A percentile compares a stretch with the other conserved stretches of the same genome.
Evolutionary conservation across 2,888 invertebrate species (phyloP).

Genomic region (Melikaiella ostensackeni): DNA sequence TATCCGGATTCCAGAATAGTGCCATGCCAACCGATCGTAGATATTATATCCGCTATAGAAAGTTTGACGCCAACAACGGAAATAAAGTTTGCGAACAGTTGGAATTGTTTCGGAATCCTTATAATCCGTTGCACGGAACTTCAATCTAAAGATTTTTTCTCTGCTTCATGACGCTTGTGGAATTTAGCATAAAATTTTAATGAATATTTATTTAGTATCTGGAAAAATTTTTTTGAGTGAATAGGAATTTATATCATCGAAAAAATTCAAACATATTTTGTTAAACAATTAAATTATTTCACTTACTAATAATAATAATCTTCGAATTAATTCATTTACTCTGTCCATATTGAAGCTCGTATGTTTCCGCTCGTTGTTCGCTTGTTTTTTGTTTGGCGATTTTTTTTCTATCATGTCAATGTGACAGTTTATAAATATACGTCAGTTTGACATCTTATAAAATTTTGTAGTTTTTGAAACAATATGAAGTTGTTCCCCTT

Average conservation of each 20-base stretch:
- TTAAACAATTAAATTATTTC: not conserved
- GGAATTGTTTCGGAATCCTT: slow-evolving; percentile 34
- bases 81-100: slow-evolving; percentile 36
- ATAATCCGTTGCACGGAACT: slow-evolving; percentile 32
- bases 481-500: too few relatives aligned
- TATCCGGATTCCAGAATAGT: slow-evolving; percentile 37
- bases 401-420: too few relatives aligned
- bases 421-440: too few relatives aligned
- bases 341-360: too few relatives aligned
- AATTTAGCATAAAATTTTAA: slow-evolving; percentile 11
- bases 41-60: slow-evolving; percentile 23
- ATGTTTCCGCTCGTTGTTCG: too few relatives aligned
- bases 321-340: too few relatives aligned
- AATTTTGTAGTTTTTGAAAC: too few relatives aligned
- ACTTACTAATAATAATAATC: too few relatives aligned
- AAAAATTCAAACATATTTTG: not conserved
- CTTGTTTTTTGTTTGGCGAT: too few relatives aligned
- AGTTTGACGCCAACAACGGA: slow-evolving; percentile 33
- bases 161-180: not conserved
- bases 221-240: not conserved
- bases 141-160: slow-evolving; percentile 22
- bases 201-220: slow-evolving; percentile 1
- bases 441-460: too few relatives aligned
- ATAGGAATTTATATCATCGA: not conserved
- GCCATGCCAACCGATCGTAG: slow-evolving; percentile 24